A percentile compares a stretch with the other conserved stretches of the same genome.
Evolutionary conservation across 1,140 invertebrate species (phyloP).

Genomic region (Ceratosolen solmsi): DNA sequence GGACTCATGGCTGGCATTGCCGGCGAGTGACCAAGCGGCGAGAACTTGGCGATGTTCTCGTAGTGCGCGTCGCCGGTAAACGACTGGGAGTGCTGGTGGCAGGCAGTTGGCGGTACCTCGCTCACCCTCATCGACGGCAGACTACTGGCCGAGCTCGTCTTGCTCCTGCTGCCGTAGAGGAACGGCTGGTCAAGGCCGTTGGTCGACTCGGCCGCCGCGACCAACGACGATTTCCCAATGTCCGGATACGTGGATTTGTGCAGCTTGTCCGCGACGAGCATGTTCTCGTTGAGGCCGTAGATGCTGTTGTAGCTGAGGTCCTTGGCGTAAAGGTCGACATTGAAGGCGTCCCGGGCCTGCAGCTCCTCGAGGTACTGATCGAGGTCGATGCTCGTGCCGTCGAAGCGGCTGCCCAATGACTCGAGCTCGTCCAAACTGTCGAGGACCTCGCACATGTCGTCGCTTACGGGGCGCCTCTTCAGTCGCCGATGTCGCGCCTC

Average conservation of each 20-base stretch:
- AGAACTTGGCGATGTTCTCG: slow-evolving; percentile 67
- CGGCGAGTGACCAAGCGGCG: slow-evolving; percentile 58
- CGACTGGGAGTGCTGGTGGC: slow-evolving; percentile 69
- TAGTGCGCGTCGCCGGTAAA: slow-evolving; percentile 70
- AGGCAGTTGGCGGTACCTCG: slow-evolving; percentile 63
- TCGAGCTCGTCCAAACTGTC: slow-evolving; percentile 76
- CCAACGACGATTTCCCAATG: slow-evolving; percentile 53
- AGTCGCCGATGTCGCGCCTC: slow-evolving; percentile 75
- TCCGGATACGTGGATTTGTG: slow-evolving; percentile 63
- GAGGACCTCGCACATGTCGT: slow-evolving; percentile 73
- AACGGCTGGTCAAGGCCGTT: slow-evolving; percentile 59
- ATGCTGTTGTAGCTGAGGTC: slow-evolving; percentile 67
- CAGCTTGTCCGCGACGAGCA: slow-evolving; percentile 63
- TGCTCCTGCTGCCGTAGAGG: slow-evolving; percentile 58
- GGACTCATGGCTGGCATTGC: slow-evolving; percentile 30
- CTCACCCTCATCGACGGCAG: slow-evolving; percentile 70
- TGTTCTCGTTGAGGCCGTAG: slow-evolving; percentile 67
- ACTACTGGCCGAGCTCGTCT: slow-evolving; percentile 69
- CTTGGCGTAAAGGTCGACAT: slow-evolving; percentile 67
- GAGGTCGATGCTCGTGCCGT: slow-evolving; percentile 77
- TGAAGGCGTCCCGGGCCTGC: slow-evolving; percentile 73
- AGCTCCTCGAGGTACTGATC: slow-evolving; percentile 80
- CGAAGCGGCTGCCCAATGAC: slow-evolving; percentile 76
- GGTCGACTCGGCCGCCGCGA: slow-evolving; percentile 29
- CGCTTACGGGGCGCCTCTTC: slow-evolving; percentile 82